Base-by-base conservation (phyloP, 2,113 vertebrate species). In the Pelecanoides urinatrix region DNA sequence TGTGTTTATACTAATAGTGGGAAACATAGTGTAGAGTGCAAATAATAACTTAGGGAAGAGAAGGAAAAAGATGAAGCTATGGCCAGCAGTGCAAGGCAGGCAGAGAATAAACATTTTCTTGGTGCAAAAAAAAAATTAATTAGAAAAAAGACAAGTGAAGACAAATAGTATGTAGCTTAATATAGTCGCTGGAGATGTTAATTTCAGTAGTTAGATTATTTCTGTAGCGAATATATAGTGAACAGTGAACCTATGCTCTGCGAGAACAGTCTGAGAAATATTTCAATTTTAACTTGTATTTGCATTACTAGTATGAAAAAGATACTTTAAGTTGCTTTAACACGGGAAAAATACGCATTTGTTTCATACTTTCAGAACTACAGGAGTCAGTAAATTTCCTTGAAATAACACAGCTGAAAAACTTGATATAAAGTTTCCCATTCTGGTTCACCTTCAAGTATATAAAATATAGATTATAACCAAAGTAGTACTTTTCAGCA, bases 361-460 rank as follows among this genome's bases (percentile, higher is more conserved):
- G 40, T 86, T 92, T 66, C 17, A 49, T 78, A 47, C 34, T 22
- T 84, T 66, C 40, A 29, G 38, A 81, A 36, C 29, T 92, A 40
- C 13, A 50, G 63, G 30, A 77, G 50, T 44, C 55, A 70, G 27
- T 62, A 59, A 66, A 83, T 34, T 73, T 88, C n/a, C 14, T 38
- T 62, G 86, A 87, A 94, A 93, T 73, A 88, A 91, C 50, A 62
- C 32, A 79, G 52, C 47, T 84, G 86, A 84, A 88, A 80, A 86
- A 25, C 18, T 23, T 79, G 36, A 15, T 88, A 36, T 40, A 10
- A 49, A 40, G 13, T 92, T 92, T 80, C 63, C 49, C 26, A 40
- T 59, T 66, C 26, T 67, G n/a, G 52, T 81, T 86, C 63, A 80
- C 71, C 50, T 94, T 88, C 59, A 75, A 25, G 34, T 52, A 14